Base-by-base conservation (phyloP, 2,113 vertebrate species). In the Camelus dromedarius region DNA sequence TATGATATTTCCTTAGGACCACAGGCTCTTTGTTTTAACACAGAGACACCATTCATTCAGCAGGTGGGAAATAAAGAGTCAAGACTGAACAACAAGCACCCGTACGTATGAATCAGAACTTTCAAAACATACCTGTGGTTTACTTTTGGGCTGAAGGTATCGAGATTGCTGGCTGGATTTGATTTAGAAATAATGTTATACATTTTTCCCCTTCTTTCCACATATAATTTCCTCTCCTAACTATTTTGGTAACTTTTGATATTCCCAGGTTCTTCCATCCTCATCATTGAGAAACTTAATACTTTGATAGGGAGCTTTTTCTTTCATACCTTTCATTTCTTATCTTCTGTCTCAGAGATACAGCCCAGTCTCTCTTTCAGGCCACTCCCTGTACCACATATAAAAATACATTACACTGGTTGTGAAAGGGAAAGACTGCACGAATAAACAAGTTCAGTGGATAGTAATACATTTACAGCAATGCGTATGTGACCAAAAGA, bases 1-100 rank as follows among this genome's bases (percentile, higher is more conserved):
- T 7, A 26, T 8, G 56, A 30, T 14, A 15, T 83, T 86, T 86
- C 52, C 66, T 93, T 72, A 76, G 81, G 64, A 77, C 69, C 64
- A 67, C 20, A 60, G 42, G 52, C 72, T 91, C 46, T 85, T 94
- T 77, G 38, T 67, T 89, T 97, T 86, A 69, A 93, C 54, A 38
- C 7, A 81, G 79, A 10, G 46, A 54, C 11, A 64, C 26, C 4
- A 54, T 77, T 96, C 83, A 90, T 81, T 82, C 52, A 66, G 30
- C 90, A 91, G 42, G 46, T 76, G 14, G 35, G 73, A 38, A 85
- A 30, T 62, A 14, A 66, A 77, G 38, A 64, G 16, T 67, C 85
- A 54, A 56, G 20, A 76, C 1, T 66, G 87, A 76, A 46, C 22
- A 73, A 22, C 5, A 28, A 75, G 28, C 28, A 52, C 4, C 32